A percentile compares a stretch with the other conserved stretches of the same genome.
Conservation (phyloP, 2,113 vertebrate genomes). For the Martes martes region DNA sequence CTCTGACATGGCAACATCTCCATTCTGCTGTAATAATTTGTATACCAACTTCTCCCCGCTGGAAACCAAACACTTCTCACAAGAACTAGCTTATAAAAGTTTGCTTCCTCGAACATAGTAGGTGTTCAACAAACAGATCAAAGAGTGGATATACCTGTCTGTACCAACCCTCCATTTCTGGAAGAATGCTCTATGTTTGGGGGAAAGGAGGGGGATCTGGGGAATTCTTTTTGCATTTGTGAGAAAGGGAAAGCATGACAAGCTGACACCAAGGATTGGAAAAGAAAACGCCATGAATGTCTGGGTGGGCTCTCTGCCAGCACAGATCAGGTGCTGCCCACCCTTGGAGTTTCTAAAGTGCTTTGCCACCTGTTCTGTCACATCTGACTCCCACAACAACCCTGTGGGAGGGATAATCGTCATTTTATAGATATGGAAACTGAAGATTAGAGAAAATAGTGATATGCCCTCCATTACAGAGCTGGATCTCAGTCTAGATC, state of each 20-base stretch:
- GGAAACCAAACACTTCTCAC: background rate
- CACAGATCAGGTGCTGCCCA: background rate
- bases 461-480: background rate
- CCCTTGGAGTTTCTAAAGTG: background rate
- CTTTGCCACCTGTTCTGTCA: background rate
- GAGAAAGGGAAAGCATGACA: background rate
- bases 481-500: background rate
- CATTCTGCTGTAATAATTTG: background rate
- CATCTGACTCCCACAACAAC: background rate
- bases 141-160: background rate
- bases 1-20: background rate
- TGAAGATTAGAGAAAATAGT: conserved; percentile 3
- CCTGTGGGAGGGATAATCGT: background rate
- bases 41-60: background rate
- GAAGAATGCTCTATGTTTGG: background rate
- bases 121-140: background rate
- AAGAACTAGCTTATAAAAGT: background rate
- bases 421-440: conserved; percentile 4
- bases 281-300: background rate
- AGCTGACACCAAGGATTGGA: background rate
- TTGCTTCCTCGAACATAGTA: background rate
- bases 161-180: background rate
- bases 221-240: background rate
- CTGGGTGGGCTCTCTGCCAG: background rate
- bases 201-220: background rate